These are phyloP conservation scores for Drosophila orena DNA, from an alignment of 1,140 invertebrate species.

Conservation along the genomic window DNA sequence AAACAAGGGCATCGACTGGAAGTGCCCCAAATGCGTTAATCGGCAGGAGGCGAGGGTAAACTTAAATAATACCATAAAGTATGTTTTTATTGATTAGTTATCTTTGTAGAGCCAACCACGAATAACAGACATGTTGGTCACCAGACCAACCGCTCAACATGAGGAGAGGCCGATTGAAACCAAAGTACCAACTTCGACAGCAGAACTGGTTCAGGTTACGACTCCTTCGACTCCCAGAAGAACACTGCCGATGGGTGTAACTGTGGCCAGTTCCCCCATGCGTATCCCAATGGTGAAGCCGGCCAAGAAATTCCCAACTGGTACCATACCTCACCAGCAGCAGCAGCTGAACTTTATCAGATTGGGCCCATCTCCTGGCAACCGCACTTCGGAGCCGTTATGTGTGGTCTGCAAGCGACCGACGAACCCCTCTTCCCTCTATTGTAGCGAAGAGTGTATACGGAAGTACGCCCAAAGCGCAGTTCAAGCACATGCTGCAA, in stretches of 20 bases:
- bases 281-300: constrained; percentile 21
- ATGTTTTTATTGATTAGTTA: neutral
- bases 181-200: constrained; percentile 20
- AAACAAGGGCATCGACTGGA: constrained; percentile 94
- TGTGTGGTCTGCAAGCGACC: constrained; percentile 92
- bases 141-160: constrained; percentile 7
- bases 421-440: constrained; percentile 90
- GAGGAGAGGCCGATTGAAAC: constrained; percentile 33
- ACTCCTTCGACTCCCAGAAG: constrained; percentile 10
- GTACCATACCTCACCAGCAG: constrained; percentile 31
- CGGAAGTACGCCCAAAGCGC: constrained; percentile 92
- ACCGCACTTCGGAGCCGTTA: constrained; percentile 8
- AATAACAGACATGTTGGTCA: constrained; percentile 72
- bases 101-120: constrained; percentile 62
- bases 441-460: constrained; percentile 95
- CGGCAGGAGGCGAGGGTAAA: constrained; percentile 83
- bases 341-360: constrained; percentile 65
- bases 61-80: neutral
- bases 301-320: constrained; percentile 11
- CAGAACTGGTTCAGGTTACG: constrained; percentile 9
- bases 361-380: constrained; percentile 18
- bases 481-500: constrained; percentile 70
- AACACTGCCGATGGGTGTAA: neutral
- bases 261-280: constrained; percentile 9
- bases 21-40: constrained; percentile 93